Evolutionary conservation across 2,113 vertebrate genomes (phyloP).

Genomic region (Chlorocebus sabaeus): DNA sequence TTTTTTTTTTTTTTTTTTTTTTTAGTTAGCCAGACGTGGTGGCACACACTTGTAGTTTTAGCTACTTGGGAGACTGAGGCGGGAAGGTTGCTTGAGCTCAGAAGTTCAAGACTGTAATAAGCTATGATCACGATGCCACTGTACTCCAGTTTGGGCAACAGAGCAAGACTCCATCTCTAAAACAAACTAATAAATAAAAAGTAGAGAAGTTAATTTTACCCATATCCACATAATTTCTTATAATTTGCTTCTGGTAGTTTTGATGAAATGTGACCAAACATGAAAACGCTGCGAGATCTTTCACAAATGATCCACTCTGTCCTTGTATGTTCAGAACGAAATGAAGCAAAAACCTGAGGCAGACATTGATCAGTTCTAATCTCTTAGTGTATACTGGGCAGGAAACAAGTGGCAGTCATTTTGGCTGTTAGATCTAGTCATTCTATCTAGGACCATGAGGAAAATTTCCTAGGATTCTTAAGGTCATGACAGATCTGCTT

Average conservation of each 20-base stretch:
- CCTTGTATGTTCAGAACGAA: neutral
- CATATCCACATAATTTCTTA: neutral
- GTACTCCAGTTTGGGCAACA: neutral
- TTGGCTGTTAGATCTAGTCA: neutral
- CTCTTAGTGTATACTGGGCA: neutral
- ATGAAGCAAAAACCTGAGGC: neutral
- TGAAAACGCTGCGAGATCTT: neutral
- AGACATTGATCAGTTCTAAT: neutral
- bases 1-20: too few species aligned
- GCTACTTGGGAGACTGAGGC: neutral
- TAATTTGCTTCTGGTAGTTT: neutral
- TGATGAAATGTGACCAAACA: neutral
- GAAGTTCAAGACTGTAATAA: neutral
- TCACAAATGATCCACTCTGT: neutral
- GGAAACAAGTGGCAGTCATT: neutral
- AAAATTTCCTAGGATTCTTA: conserved; percentile 55
- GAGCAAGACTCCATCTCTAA: neutral
- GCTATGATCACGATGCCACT: neutral
- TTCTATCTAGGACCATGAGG: neutral
- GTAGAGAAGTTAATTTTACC: neutral
- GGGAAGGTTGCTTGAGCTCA: neutral
- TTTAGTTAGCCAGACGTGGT: neutral
- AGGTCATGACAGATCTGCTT: neutral
- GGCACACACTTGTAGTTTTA: neutral
- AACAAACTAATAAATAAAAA: neutral